Evolutionary conservation across 2,113 vertebrate genomes (phyloP).

Genomic region (Apteryx mantelli): DNA sequence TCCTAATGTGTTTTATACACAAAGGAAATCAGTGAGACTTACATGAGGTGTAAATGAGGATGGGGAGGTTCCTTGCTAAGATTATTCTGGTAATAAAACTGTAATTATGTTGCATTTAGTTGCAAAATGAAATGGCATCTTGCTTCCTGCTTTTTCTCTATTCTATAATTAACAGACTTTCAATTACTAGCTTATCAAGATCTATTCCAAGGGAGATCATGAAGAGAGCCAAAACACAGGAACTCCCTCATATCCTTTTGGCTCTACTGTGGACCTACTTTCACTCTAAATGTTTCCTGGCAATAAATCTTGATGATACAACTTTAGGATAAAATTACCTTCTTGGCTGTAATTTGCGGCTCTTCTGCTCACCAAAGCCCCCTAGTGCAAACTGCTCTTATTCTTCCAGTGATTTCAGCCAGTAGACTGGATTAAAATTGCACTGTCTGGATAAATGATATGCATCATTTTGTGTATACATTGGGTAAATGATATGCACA

Average conservation of each 20-base stretch:
- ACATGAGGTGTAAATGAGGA: neutral
- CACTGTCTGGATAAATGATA: neutral
- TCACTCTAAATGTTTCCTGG: neutral
- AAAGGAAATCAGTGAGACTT: neutral
- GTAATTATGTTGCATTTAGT: constrained; percentile 18
- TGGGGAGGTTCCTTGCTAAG: neutral
- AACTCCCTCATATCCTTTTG: neutral
- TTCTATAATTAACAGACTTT: constrained; percentile 37
- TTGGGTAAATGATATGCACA: no score
- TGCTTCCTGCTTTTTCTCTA: neutral
- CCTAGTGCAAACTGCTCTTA: neutral
- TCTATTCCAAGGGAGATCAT: neutral
- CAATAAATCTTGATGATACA: constrained; percentile 1
- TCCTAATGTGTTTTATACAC: neutral
- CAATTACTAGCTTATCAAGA: constrained; percentile 3
- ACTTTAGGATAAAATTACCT: neutral
- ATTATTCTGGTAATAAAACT: constrained; percentile 3
- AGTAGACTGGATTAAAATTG: neutral
- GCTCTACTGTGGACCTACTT: neutral
- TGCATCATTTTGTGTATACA: neutral
- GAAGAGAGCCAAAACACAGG: constrained; percentile 4
- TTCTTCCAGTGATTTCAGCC: neutral
- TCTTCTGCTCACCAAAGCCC: neutral
- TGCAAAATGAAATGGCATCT: constrained; percentile 44
- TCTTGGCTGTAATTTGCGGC: neutral